phyloP scores from a whole-genome alignment of 2,797 vertebrate species.

The Enteromius trimaculatus region DNA sequence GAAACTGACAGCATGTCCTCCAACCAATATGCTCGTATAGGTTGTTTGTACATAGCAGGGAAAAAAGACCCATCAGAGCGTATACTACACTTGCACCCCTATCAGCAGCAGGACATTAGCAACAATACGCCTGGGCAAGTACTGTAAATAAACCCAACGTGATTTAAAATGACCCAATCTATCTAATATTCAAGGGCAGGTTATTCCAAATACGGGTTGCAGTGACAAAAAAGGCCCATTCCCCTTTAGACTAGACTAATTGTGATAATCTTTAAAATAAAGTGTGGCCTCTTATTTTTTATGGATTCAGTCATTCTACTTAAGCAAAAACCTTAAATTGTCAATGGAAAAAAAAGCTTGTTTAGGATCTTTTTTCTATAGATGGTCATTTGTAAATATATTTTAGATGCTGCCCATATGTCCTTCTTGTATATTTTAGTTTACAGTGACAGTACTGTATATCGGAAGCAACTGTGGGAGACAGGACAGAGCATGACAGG shows the following conservation, averaged over 20 bases:
- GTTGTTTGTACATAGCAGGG: too few species aligned
- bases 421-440: not conserved
- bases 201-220: too few species aligned
- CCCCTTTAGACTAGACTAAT: not conserved
- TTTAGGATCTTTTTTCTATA: not conserved
- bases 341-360: not conserved
- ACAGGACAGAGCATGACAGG: not conserved
- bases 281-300: not conserved
- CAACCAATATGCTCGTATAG: too few species aligned
- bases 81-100: too few species aligned
- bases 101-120: too few species aligned
- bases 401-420: not conserved
- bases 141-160: too few species aligned
- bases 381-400: not conserved
- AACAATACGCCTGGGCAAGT: too few species aligned
- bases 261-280: not conserved
- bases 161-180: too few species aligned
- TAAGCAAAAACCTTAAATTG: not conserved
- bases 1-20: too few species aligned
- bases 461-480: not conserved
- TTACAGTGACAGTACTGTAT: not conserved
- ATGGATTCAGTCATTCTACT: not conserved
- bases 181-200: too few species aligned
- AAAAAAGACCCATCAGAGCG: too few species aligned
- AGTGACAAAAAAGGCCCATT: not conserved